Conservation (phyloP, 2,113 vertebrate species). For the Datnioides undecimradiatus region DNA sequence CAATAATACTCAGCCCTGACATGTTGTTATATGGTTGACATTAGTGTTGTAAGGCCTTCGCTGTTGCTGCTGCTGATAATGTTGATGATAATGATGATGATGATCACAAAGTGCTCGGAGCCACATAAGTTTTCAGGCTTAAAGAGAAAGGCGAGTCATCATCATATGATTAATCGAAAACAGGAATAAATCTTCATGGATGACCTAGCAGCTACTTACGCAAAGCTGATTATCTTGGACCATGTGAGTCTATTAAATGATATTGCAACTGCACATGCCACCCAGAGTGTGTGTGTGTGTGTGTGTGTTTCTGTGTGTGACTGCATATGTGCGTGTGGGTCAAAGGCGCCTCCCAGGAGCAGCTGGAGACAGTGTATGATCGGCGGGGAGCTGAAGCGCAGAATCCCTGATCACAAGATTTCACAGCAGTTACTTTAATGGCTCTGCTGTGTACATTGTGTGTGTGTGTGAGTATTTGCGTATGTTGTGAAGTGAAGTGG, state of each 20-base stretch:
- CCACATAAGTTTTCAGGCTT: background rate
- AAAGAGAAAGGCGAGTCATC: background rate
- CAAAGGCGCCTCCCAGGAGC: conserved; percentile 37
- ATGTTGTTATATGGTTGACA: background rate
- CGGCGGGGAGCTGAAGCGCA: conserved; percentile 43
- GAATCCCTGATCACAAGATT: conserved; percentile 71
- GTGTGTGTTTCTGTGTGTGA: conserved; percentile 27
- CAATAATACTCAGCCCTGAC: background rate
- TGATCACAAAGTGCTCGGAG: background rate
- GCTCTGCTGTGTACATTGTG: conserved; percentile 5
- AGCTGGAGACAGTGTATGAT: conserved; percentile 44
- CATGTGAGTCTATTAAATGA: conserved; percentile 73
- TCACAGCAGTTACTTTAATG: conserved; percentile 43
- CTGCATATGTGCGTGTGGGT: conserved; percentile 40
- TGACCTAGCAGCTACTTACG: conserved; percentile 68
- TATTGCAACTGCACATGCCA: conserved; percentile 58
- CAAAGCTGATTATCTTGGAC: conserved; percentile 73
- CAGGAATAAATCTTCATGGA: conserved; percentile 58
- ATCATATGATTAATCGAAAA: conserved; percentile 71
- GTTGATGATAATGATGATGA: background rate
- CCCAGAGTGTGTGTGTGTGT: conserved; percentile 42
- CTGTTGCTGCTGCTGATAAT: background rate
- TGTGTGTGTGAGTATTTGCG: conserved; percentile 1
- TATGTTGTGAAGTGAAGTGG: background rate
- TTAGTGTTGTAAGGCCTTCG: background rate